Evolutionary conservation across 64 coral and sea anemone genomes (phyloP).

Genomic region (Porites lutea): DNA sequence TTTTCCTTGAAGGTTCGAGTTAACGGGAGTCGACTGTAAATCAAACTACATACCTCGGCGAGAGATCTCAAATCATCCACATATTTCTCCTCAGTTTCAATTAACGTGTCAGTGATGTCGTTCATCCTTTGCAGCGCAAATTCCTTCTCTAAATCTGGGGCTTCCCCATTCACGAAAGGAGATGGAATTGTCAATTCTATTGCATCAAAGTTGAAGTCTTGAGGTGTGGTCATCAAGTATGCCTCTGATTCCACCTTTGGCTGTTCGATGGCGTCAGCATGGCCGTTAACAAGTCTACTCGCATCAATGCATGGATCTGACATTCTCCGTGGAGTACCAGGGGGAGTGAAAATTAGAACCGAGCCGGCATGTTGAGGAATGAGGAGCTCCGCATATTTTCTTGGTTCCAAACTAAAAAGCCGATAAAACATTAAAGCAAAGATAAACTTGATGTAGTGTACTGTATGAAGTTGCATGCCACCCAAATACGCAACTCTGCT

Average conservation of each 20-base stretch:
- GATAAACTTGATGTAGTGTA: not conserved
- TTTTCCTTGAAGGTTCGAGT: too few species aligned
- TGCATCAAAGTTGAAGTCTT: constrained; percentile 31
- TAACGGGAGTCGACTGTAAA: not conserved
- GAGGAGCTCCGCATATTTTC: constrained; percentile 65
- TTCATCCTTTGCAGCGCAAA: constrained; percentile 67
- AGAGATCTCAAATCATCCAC: constrained; percentile 71
- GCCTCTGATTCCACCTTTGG: constrained; percentile 22
- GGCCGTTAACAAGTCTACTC: constrained; percentile 35
- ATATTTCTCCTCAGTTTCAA: constrained; percentile 81
- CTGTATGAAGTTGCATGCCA: not conserved
- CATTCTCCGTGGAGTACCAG: constrained; percentile 65
- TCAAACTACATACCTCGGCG: constrained; percentile 67
- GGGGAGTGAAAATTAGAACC: constrained; percentile 86
- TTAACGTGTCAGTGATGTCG: constrained; percentile 67
- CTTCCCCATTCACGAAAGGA: constrained; percentile 64
- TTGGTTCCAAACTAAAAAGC: constrained; percentile 17
- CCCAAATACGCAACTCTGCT: too few species aligned
- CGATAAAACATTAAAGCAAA: not conserved
- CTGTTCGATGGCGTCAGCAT: constrained; percentile 36
- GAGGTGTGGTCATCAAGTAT: constrained; percentile 21
- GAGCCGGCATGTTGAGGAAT: constrained; percentile 89
- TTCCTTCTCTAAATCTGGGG: constrained; percentile 35
- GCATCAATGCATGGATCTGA: constrained; percentile 51
- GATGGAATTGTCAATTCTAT: constrained; percentile 72